phyloP scores from a whole-genome alignment of 2,113 vertebrate species.

The Phaethornis superciliosus region DNA sequence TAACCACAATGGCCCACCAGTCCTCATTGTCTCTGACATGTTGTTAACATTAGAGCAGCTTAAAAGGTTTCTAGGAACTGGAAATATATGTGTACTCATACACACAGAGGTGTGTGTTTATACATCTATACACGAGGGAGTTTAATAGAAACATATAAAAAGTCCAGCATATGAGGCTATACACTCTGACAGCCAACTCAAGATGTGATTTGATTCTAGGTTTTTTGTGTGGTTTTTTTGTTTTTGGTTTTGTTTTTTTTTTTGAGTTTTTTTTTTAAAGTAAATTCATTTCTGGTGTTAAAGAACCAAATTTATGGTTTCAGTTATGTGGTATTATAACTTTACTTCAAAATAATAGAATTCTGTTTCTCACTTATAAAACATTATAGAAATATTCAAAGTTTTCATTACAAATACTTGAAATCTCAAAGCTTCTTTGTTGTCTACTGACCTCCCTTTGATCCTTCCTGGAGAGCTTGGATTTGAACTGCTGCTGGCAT shows the following conservation, averaged over 20 bases:
- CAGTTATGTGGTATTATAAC: background rate
- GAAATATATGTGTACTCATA: background rate
- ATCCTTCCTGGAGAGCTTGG: slow-evolving; percentile 94
- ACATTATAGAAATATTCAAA: background rate
- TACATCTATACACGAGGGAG: rapidly evolving
- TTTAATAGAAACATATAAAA: background rate
- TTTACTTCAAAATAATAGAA: background rate
- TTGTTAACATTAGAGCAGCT: background rate
- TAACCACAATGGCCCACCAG: background rate
- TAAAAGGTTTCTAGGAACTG: background rate
- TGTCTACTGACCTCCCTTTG: slow-evolving; percentile 87
- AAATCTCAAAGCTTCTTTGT: slow-evolving; percentile 54
- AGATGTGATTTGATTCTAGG: background rate
- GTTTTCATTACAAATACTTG: slow-evolving; percentile 51
- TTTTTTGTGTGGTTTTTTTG: too few species aligned
- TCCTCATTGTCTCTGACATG: background rate
- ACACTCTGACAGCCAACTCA: background rate
- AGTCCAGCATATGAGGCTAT: background rate
- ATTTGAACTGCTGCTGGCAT: slow-evolving; percentile 94
- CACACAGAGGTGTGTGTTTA: rapidly evolving
- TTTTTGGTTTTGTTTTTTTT: too few species aligned
- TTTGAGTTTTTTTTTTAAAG: background rate
- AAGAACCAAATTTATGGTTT: background rate
- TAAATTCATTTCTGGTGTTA: background rate
- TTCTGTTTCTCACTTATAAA: background rate